Base-by-base conservation (phyloP, 2,113 vertebrate species). In the Ramphastos sulfuratus region DNA sequence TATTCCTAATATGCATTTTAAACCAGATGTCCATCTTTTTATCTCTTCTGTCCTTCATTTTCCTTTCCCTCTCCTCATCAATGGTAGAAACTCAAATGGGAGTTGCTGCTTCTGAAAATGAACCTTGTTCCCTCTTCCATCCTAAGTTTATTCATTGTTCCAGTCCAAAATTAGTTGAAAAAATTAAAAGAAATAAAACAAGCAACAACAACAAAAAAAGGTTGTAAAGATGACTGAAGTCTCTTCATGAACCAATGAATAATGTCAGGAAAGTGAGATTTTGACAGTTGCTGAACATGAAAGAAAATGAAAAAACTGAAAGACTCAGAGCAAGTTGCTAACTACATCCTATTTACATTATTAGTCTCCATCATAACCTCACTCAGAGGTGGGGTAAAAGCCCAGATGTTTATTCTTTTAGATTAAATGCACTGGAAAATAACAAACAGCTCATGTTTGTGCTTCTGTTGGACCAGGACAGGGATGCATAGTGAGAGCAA, bases 301-400 rank as follows among this genome's bases (percentile, higher is more conserved):
- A 89, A 81, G 88, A 77, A 89, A 84, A 48, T 24, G 14, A 59
- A 92, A 67, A 94, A 80, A 84, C 77, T 93, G 87, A 69, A 92
- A 92, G 35, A 18, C 37, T 78, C n/a, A n/a, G 69, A 92, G 59
- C 50, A 83, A 92, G n/a, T 70, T 95, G 77, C 71, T 95, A 94
- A 96, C 94, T 91, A 72, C 73, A 91, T 82, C 71, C 46, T 92
- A 90, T 94, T 96, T 91, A 90, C 37, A 48, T 44, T 42, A 86
- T 54, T 71, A 83, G 70, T 91, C 73, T 95, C 58, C 52, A 73
- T 81, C 60, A 80, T 56, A 92, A 60, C 13, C 64, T 93, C 82
- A 33, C 17, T 37, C 15, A 70, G 64, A 83, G 25, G 59, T 42
- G 5, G 12, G 20, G 27, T 3, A 24, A 64, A 61, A 50, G 64